Percentiles rank a stretch among this genome's conserved stretches.
Conservation (phyloP, 1,140 invertebrate species). For the Nautilus pompilius region DNA sequence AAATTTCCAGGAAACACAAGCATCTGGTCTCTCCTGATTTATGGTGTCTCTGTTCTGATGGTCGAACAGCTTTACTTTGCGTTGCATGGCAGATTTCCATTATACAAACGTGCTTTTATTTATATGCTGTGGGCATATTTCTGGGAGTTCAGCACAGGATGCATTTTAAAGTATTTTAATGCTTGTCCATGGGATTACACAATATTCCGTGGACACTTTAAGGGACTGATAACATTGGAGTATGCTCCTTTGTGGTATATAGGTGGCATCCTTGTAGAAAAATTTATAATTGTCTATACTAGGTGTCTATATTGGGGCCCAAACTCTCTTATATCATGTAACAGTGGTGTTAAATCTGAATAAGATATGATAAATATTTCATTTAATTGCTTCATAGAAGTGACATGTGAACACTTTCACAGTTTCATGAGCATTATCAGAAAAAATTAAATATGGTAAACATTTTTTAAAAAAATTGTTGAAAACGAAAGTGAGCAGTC, state of each 20-base stretch:
- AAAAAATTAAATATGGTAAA: too few species aligned
- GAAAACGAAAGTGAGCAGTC: too few species aligned
- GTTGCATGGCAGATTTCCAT: constrained; percentile 43
- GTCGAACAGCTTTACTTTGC: constrained; percentile 54
- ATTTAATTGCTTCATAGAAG: too few species aligned
- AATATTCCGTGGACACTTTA: constrained; percentile 56
- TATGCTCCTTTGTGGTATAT: constrained; percentile 61
- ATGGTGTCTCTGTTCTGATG: constrained; percentile 53
- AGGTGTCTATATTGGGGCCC: constrained; percentile 50
- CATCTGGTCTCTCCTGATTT: constrained; percentile 59
- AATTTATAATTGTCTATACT: constrained; percentile 50
- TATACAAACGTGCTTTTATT: constrained; percentile 52
- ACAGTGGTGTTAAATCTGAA: too few species aligned
- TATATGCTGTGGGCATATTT: constrained; percentile 58
- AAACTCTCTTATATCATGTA: too few species aligned
- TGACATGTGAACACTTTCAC: too few species aligned
- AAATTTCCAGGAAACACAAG: constrained; percentile 59
- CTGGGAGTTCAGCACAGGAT: constrained; percentile 60
- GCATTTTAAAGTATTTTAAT: constrained; percentile 55
- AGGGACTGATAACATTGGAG: constrained; percentile 60
- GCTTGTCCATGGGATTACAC: constrained; percentile 63
- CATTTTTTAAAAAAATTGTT: too few species aligned
- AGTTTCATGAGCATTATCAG: too few species aligned
- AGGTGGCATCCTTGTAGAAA: constrained; percentile 50
- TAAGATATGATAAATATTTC: too few species aligned